These are phyloP conservation scores for Hololepta plana DNA, from an alignment of 2,888 invertebrate species.

Conservation along the genomic window DNA sequence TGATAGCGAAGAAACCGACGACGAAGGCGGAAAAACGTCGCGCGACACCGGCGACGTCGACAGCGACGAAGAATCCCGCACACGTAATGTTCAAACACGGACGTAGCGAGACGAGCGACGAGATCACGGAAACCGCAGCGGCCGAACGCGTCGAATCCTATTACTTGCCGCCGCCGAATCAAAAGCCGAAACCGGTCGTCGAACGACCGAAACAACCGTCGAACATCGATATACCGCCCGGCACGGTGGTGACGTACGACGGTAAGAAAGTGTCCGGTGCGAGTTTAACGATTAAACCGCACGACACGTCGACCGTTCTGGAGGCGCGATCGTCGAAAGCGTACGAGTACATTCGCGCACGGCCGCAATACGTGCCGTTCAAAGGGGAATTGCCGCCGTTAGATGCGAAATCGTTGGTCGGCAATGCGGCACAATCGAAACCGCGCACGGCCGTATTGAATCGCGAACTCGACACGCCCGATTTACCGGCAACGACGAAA, in stretches of 20 bases:
- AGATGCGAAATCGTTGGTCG: slow-evolving; percentile 27
- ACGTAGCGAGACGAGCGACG: slow-evolving; percentile 11
- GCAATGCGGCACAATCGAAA: slow-evolving; percentile 21
- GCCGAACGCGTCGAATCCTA: slow-evolving; percentile 53
- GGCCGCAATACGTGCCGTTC: slow-evolving; percentile 58
- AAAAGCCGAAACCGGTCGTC: slow-evolving; percentile 20
- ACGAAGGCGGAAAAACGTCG: slow-evolving; percentile 24
- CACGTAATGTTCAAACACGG: slow-evolving; percentile 4
- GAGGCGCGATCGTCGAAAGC: slow-evolving; percentile 29
- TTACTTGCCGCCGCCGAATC: slow-evolving; percentile 51
- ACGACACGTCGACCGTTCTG: slow-evolving; percentile 13
- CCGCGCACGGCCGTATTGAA: slow-evolving; percentile 13
- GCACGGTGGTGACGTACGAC: slow-evolving; percentile 54
- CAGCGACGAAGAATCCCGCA: slow-evolving; percentile 5
- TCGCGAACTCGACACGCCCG: slow-evolving; percentile 21
- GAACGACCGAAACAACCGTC: slow-evolving; percentile 15
- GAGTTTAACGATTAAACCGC: slow-evolving; percentile 29
- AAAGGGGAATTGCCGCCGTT: slow-evolving; percentile 53
- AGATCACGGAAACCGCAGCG: slow-evolving; percentile 51
- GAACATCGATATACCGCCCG: slow-evolving; percentile 30
- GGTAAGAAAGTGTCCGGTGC: slow-evolving; percentile 57
- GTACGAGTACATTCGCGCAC: slow-evolving; percentile 38
- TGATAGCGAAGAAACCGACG: too few relatives aligned
- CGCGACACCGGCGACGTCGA: slow-evolving; percentile 6
- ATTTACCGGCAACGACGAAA: slow-evolving; percentile 11